These are phyloP conservation scores for Lasioglossum villosulum DNA, from an alignment of 2,888 invertebrate genomes.

Conservation along the genomic window DNA sequence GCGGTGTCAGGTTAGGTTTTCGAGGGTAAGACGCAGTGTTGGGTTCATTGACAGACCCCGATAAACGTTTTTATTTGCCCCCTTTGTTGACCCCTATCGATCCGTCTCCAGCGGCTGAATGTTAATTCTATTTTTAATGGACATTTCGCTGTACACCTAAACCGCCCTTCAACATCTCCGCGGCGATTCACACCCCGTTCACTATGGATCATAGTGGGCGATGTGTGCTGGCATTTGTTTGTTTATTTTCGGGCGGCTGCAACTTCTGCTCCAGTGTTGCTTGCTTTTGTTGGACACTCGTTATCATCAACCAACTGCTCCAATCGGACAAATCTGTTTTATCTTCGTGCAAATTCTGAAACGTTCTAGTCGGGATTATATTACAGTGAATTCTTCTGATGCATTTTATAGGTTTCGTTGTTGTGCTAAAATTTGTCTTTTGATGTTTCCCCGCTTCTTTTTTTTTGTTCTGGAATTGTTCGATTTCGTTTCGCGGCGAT, in stretches of 20 bases:
- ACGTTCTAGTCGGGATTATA: background rate
- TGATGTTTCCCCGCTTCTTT: background rate
- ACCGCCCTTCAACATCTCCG: background rate
- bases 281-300: background rate
- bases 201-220: background rate
- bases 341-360: background rate
- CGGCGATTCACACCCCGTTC: background rate
- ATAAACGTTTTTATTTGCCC: conserved; percentile 4
- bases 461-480: background rate
- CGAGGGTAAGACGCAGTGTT: conserved; percentile 68
- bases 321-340: background rate
- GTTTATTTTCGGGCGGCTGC: conserved; percentile 7
- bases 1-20: conserved; percentile 78
- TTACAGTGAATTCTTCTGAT: no score
- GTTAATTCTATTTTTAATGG: conserved; percentile 15
- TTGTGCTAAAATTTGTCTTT: no score
- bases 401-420: no score
- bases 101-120: background rate
- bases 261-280: background rate
- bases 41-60: conserved; percentile 50
- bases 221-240: conserved; percentile 5
- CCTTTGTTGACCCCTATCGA: conserved; percentile 3
- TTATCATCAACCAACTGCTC: background rate
- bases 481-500: no score
- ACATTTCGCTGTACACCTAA: background rate